Evolutionary conservation across 2,888 invertebrate genomes (phyloP).

Genomic region (Helleia helle): DNA sequence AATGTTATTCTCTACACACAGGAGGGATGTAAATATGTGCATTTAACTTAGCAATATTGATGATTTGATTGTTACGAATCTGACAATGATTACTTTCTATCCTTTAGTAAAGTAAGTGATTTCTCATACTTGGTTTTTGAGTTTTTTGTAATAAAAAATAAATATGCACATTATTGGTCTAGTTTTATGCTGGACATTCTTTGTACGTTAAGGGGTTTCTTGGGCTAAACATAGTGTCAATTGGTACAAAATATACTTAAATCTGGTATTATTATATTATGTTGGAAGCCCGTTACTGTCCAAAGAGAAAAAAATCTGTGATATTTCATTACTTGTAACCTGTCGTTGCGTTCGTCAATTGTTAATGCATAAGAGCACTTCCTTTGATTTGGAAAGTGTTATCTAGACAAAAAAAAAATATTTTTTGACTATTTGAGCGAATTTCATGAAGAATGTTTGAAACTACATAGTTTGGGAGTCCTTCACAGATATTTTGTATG

Average conservation of each 20-base stretch:
- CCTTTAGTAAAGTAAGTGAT: constrained; percentile 56
- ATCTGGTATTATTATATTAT: constrained; percentile 34
- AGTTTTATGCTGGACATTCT: constrained; percentile 59
- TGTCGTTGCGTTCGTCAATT: constrained; percentile 74
- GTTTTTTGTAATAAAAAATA: constrained; percentile 46
- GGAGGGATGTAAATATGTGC: constrained; percentile 61
- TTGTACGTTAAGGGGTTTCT: constrained; percentile 63
- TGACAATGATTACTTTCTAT: constrained; percentile 56
- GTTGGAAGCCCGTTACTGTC: constrained; percentile 67
- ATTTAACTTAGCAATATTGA: constrained; percentile 62
- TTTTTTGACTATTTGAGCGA: constrained; percentile 74
- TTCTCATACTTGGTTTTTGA: constrained; percentile 45
- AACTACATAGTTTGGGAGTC: constrained; percentile 62
- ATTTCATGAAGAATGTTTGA: constrained; percentile 62
- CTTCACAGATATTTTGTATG: constrained; percentile 65
- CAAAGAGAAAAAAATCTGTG: constrained; percentile 75
- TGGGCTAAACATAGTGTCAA: constrained; percentile 46
- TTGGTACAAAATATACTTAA: constrained; percentile 57
- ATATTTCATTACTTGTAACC: constrained; percentile 70
- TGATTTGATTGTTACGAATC: constrained; percentile 53
- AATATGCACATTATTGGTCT: constrained; percentile 55
- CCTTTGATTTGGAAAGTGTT: constrained; percentile 48
- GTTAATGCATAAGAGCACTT: constrained; percentile 66
- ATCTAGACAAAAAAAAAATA: constrained; percentile 71
- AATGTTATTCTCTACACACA: constrained; percentile 48